phyloP scores from a whole-genome alignment of 2,113 vertebrate genomes.

The Cyphomyrus plagiostoma region DNA sequence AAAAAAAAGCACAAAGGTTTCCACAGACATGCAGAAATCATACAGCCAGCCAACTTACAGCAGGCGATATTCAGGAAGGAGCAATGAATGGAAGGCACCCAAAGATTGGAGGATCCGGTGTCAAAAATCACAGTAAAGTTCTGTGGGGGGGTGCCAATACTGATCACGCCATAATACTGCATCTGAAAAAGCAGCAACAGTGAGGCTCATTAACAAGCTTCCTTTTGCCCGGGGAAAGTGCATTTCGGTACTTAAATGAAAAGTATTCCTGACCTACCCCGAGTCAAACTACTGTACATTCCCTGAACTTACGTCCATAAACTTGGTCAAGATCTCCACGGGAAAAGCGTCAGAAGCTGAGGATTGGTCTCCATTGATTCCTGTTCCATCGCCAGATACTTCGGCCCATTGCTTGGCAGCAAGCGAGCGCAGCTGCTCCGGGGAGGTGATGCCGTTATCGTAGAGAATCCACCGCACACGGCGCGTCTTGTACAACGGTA shows the following conservation, averaged over 20 bases:
- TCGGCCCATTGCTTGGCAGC: background rate
- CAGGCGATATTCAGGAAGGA: conserved; percentile 39
- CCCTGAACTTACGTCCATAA: background rate
- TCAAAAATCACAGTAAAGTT: conserved; percentile 32
- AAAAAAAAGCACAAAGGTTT: background rate
- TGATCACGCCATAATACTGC: conserved; percentile 25
- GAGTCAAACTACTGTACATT: background rate
- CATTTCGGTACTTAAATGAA: background rate
- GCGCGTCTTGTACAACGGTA: background rate
- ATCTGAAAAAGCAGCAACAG: background rate
- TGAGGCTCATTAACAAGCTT: background rate
- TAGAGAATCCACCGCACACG: background rate
- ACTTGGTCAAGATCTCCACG: background rate
- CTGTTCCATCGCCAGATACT: background rate
- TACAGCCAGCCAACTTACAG: conserved; percentile 20
- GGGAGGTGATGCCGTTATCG: background rate
- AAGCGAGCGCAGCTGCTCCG: background rate
- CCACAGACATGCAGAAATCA: background rate
- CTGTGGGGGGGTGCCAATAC: conserved; percentile 35
- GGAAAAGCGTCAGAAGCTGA: background rate
- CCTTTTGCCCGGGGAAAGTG: background rate
- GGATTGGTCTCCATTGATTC: background rate
- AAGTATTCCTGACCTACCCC: background rate
- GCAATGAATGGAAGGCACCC: conserved; percentile 27
- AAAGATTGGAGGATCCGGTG: conserved; percentile 25